A percentile compares a stretch with the other conserved stretches of the same genome.
phyloP scores from a whole-genome alignment of 1,140 invertebrate genomes.

The Plectus sambesii region DNA sequence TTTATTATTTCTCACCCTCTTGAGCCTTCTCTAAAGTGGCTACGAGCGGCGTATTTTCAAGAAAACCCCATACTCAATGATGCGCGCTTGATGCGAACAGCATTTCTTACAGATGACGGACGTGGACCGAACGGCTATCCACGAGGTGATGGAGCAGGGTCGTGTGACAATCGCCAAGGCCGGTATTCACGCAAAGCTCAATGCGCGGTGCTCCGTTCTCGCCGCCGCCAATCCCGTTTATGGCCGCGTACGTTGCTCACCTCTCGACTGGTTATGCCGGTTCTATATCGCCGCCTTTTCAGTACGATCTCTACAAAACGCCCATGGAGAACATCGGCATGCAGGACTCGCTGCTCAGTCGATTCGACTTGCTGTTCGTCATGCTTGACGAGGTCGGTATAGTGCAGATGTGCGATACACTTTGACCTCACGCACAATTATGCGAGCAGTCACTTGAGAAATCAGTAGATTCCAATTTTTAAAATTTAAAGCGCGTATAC shows the following conservation, averaged over 20 bases:
- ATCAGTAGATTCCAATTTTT: too few relatives aligned
- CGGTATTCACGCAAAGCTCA: slow-evolving; percentile 92
- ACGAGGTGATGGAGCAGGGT: slow-evolving; percentile 70
- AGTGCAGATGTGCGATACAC: slow-evolving; percentile 3
- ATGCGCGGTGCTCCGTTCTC: slow-evolving; percentile 91
- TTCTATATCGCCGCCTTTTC: slow-evolving; percentile 47
- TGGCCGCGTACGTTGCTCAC: slow-evolving; percentile 75
- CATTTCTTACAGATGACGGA: slow-evolving; percentile 99
- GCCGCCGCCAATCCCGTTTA: slow-evolving; percentile 99
- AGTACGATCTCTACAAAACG: slow-evolving; percentile 97
- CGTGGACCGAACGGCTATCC: slow-evolving; percentile 94
- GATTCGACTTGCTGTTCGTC: slow-evolving; percentile 97
- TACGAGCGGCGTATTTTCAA: too few relatives aligned
- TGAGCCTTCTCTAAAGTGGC: too few relatives aligned
- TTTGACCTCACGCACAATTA: too few relatives aligned
- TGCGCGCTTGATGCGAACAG: too few relatives aligned
- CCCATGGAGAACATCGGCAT: slow-evolving; percentile 99
- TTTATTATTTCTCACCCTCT: too few relatives aligned
- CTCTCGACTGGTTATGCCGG: too few relatives aligned
- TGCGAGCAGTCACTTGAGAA: too few relatives aligned
- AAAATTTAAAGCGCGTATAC: too few relatives aligned
- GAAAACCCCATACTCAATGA: too few relatives aligned
- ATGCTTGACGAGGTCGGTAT: slow-evolving; percentile 67
- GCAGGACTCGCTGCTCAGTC: slow-evolving; percentile 92
- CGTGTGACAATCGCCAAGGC: slow-evolving; percentile 96